Evolutionary conservation across 2,113 vertebrate genomes (phyloP).

Genomic region (Herpetotheres cachinnans): DNA sequence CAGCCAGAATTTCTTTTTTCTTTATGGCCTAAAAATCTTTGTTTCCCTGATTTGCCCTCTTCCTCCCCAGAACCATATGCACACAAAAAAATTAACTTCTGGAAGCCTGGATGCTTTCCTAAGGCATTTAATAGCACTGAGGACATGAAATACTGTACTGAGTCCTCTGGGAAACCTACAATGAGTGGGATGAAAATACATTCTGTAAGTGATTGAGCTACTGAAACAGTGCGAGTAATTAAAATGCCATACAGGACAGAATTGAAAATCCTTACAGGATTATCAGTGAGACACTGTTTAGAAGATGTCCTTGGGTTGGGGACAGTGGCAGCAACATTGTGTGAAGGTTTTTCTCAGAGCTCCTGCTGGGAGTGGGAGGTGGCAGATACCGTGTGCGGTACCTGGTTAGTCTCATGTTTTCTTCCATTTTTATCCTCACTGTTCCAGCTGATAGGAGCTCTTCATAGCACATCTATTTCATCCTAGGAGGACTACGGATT

Average conservation of each 20-base stretch:
- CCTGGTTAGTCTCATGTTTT: not conserved
- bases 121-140: not conserved
- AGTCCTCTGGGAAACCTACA: constrained; percentile 31
- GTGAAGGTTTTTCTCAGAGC: not conserved
- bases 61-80: not conserved
- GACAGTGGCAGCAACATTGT: not conserved
- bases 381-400: not conserved
- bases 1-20: not conserved
- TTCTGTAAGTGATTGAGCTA: constrained; percentile 33
- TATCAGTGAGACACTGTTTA: constrained; percentile 41
- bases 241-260: constrained; percentile 18
- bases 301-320: not conserved
- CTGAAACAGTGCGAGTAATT: constrained; percentile 29
- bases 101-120: not conserved
- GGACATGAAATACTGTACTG: not conserved
- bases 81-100: not conserved
- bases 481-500: not conserved
- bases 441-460: not conserved
- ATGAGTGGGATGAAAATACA: constrained; percentile 46
- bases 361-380: not conserved
- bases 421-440: not conserved
- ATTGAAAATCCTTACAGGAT: constrained; percentile 56
- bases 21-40: not conserved
- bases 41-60: not conserved
- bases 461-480: not conserved